A percentile compares a stretch with the other conserved stretches of the same genome.
Conservation (phyloP, 2,888 invertebrate species). For the Trichogramma evanescens region DNA sequence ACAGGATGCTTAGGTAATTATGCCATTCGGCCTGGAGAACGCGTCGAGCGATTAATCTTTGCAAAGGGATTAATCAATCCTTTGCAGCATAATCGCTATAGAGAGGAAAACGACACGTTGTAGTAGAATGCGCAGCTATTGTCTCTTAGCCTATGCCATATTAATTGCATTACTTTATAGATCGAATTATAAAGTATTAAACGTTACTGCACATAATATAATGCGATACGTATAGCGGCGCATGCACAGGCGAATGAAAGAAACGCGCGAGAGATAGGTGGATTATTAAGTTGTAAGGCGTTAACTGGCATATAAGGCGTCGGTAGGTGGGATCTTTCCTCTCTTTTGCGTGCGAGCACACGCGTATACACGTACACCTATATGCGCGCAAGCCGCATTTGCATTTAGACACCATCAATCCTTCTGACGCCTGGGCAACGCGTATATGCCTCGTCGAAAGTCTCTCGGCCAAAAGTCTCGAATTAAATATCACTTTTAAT, state of each 20-base stretch:
- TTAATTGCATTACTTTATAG: too few species aligned
- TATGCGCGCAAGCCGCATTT: conserved; percentile 34
- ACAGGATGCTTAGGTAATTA: too few species aligned
- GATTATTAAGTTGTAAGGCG: conserved; percentile 48
- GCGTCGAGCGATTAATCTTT: too few species aligned
- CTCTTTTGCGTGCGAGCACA: conserved; percentile 40
- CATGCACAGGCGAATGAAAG: neutral
- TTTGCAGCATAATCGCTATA: too few species aligned
- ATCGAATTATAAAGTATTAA: too few species aligned
- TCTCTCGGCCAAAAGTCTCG: conserved; percentile 29
- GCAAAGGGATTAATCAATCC: too few species aligned
- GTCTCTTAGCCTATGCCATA: too few species aligned
- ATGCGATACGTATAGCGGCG: conserved; percentile 1
- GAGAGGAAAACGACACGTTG: neutral
- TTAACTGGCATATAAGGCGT: conserved; percentile 47
- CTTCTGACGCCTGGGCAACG: conserved; percentile 44
- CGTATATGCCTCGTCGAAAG: conserved; percentile 10
- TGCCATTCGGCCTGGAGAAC: too few species aligned
- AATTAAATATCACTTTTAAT: conserved; percentile 42
- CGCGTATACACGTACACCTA: conserved; percentile 19
- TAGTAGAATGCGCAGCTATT: neutral
- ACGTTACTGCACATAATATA: neutral
- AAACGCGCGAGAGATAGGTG: neutral
- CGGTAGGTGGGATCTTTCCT: conserved; percentile 43
- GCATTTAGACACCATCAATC: conserved; percentile 49